phyloP scores from a whole-genome alignment of 2,888 invertebrate genomes.

The Sesia bembeciformis region DNA sequence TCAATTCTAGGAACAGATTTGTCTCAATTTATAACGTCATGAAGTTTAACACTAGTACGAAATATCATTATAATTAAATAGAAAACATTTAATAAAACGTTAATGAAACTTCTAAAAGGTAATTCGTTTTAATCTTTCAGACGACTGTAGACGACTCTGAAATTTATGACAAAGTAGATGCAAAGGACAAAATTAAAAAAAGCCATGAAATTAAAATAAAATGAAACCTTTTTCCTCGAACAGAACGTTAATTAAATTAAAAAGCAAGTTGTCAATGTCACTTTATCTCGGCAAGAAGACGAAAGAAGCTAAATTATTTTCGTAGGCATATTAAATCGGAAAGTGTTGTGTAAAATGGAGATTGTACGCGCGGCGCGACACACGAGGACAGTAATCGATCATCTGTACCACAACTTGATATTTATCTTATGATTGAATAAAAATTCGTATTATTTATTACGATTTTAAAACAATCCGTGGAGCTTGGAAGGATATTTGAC shows the following conservation, averaged over 20 bases:
- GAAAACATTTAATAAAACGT: too few relatives aligned
- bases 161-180: not conserved
- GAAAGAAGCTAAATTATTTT: constrained; percentile 12
- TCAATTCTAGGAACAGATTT: too few relatives aligned
- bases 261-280: constrained; percentile 32
- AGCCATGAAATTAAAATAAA: not conserved
- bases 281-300: constrained; percentile 13
- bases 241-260: constrained; percentile 21
- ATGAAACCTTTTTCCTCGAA: constrained; percentile 1
- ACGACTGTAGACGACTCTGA: too few relatives aligned
- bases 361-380: constrained; percentile 38
- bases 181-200: not conserved
- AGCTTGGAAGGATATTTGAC: too few relatives aligned
- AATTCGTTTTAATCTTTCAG: too few relatives aligned
- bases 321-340: constrained; percentile 16
- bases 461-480: too few relatives aligned
- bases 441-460: not conserved
- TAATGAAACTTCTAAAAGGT: too few relatives aligned
- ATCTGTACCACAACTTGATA: constrained; percentile 44
- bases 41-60: too few relatives aligned
- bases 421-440: constrained; percentile 25
- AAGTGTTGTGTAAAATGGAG: constrained; percentile 38
- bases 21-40: too few relatives aligned
- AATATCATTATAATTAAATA: too few relatives aligned
- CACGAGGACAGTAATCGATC: constrained; percentile 41